A percentile compares a stretch with the other conserved stretches of the same genome.
These are phyloP conservation scores for Lontra canadensis DNA, from an alignment of 2,113 vertebrate species.

Conservation along the genomic window DNA sequence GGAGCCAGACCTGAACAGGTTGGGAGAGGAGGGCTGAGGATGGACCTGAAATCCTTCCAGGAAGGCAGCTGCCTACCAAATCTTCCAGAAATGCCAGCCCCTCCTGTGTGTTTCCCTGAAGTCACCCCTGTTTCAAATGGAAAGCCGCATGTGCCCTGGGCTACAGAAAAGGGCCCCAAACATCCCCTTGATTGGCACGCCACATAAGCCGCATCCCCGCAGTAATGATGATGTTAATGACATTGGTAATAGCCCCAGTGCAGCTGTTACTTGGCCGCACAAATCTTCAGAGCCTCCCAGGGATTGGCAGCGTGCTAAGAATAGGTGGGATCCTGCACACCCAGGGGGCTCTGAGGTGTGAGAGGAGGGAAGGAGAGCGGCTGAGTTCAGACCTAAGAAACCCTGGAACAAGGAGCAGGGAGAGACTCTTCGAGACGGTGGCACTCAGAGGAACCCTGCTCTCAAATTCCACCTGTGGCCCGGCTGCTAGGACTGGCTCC, in stretches of 20 bases:
- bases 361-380: neutral
- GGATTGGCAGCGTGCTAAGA: slow-evolving; percentile 66
- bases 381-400: neutral
- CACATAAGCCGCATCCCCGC: slow-evolving; percentile 53
- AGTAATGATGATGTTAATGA: slow-evolving; percentile 74
- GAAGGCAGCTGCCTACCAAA: neutral
- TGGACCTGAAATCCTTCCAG: neutral
- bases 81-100: neutral
- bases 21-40: neutral
- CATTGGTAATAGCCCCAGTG: slow-evolving; percentile 57
- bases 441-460: neutral
- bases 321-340: slow-evolving; percentile 57
- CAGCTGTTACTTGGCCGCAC: slow-evolving; percentile 69
- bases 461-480: neutral
- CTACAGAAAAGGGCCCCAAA: slow-evolving; percentile 58
- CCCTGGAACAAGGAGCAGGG: neutral
- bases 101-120: neutral
- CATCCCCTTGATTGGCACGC: slow-evolving; percentile 55
- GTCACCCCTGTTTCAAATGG: slow-evolving; percentile 37
- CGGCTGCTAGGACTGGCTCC: neutral
- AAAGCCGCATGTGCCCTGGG: slow-evolving; percentile 44
- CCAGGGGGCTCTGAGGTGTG: neutral
- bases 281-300: slow-evolving; percentile 66
- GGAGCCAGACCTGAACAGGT: neutral
- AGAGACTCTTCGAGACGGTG: neutral